Evolutionary conservation across 1,140 invertebrate species (phyloP), one percentile per base, ranked within the genome.

Genomic region (Caenorhabditis elegans): DNA sequence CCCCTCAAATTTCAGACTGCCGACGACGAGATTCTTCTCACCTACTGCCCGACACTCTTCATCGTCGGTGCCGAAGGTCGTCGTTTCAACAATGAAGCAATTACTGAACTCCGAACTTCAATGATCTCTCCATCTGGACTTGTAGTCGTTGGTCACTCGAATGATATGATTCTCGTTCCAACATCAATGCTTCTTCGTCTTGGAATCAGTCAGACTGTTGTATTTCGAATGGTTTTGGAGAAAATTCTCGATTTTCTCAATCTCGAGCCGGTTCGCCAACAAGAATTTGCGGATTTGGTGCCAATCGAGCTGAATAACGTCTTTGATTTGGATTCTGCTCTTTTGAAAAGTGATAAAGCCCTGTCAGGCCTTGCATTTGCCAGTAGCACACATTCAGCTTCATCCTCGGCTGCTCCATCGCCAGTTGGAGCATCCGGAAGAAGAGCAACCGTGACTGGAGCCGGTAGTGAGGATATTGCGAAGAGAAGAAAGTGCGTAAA

Each of bases 21-120:
- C n/a, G 82, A 83, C 31, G 82, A 83, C 28, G 82, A 83, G 53
- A 78, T 83, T n/a, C 60, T 70, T 19, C 75, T 83, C 26, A 83
- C 82, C 6, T 83, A 83, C 46, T 83, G 82, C 28, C 82, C 82
- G 1, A 75, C 65, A 28, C 82, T 83, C 31, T 83, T 83, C 48
- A 55, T 83, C 5, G 43, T 83, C 13, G 82, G 82, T n/a, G 15
- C 76, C 19, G 49, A 83, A 49, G 47, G 28, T 24, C 34, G 43
- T 15, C 6, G 24, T 6, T 81, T 81, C 70, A 46, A 76, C 31
- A 46, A 39, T 22, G 15, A 47, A 1, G 49, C 46, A 1, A 60
- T 81, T 31, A 36, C 36, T n/a, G 80, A 81, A n/a, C 24, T 81
- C 19, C 60, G 60, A 1, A 6, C 34, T 10, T 36, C 60, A 8